Evolutionary conservation across 53 echinoderm and acorn worm species (phyloP), one percentile per base, ranked within the genome.

Genomic region (Hippasteria phrygiana): DNA sequence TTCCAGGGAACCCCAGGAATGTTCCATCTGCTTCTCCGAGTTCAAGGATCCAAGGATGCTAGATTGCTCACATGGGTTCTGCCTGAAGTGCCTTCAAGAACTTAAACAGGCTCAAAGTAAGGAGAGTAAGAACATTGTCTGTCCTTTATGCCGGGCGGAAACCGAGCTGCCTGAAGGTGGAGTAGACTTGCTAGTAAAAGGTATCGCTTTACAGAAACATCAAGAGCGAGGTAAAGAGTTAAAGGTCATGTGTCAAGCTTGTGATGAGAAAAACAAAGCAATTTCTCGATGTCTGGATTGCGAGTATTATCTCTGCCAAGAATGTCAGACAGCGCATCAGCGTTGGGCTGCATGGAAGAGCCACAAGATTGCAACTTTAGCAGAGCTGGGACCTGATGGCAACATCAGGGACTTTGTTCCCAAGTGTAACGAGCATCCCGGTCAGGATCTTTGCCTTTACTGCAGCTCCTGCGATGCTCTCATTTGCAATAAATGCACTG

Each of bases 231-330:
- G 72, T 1, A 62, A 74, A 42, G 28, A 62, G 28, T 72, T 53
- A 74, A 75, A 88, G 62, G 69, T 63, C 47, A 59, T 88, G 10
- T 88, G 88, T 75, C 74, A 88, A 32, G 74, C 88, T 1, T 88
- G 88, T 33, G 64, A 88, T 53, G 88, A 75, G 28, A 20, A 69
- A 18, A 88, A 88, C 9, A 75, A 74, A 33, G 88, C 88, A 28
- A 22, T 51, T 42, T 74, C 64, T 59, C 88, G 75, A 62, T 88
- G 88, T 45, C 13, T 88, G 18, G 59, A 63, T 62, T 71, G 71
- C 37, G 29, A 59, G 18, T 16, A 31, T 22, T 88, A 75, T 64
- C 43, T 73, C 40, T 74, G 75, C 63, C 33, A 33, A 24, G 75
- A 74, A 4, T 88, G 88, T 29, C 39, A 75, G 64, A 75, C 28